Evolutionary conservation across 64 coral and sea anemone genomes (phyloP), one percentile per base, ranked within the genome.

Genomic region (Montipora cactus): DNA sequence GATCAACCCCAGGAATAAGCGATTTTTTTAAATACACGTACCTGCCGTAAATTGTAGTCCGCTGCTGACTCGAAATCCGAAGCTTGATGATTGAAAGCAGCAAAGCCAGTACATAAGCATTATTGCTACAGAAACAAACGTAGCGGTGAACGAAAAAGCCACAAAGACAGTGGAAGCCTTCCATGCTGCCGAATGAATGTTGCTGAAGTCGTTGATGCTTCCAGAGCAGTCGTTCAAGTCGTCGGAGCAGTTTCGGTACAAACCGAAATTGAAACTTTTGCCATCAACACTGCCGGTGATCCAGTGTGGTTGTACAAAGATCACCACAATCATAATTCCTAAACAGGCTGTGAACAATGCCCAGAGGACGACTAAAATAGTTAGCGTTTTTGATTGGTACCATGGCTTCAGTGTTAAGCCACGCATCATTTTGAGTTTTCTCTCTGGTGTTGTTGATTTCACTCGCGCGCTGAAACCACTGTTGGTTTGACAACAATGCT

Each of bases 231-330:
- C 67, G 74, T 78, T 75, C 79, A 90, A 79, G n/a, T 91, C 94
- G 47, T 86, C 89, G 5, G 95, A 55, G 47, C 98, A 99, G 68
- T 77, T 92, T 47, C 98, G 83, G 49, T 99, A 99, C 14, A 99
- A 79, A 58, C 98, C 98, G 20, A 99, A 99, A 71, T 94, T 89
- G 19, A 87, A 84, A 5, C 47, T 58, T 57, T 93, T 89, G 5
- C 59, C 25, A 16, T 25, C 3, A 49, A 14, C 8, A 47, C 45
- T 74, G 62, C 98, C 95, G 20, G 90, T 93, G 8, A 99, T 55
- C 98, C 98, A 99, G 20, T 99, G 98, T 1, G 98, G 94, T 76
- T 99, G 98, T 62, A 99, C 92, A 62, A 99, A 94, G n/a, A 94
- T 91, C 22, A 99, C 95, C 19, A 99, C 84, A 22, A 96, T 96